Conservation (phyloP, 2,888 invertebrate species). For the Ferdinandea cuprea region DNA sequence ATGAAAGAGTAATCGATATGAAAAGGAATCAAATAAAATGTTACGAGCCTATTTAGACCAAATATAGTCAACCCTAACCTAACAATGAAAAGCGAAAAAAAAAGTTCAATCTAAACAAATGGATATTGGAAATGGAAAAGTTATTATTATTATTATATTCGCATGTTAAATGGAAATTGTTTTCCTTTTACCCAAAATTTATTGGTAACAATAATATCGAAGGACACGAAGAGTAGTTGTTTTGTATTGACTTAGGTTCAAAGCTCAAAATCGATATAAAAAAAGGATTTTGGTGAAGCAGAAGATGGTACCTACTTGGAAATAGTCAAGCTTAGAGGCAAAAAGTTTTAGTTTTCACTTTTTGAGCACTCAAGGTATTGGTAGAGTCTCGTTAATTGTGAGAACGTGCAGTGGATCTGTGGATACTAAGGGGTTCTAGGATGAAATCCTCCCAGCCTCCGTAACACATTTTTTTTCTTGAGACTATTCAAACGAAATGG, state of each 20-base stretch:
- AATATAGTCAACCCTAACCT: constrained; percentile 3
- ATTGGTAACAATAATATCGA: constrained; percentile 43
- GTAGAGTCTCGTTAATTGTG: too few relatives aligned
- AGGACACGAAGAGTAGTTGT: constrained; percentile 45
- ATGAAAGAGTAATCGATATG: background rate
- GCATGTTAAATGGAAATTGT: constrained; percentile 58
- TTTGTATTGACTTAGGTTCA: constrained; percentile 45
- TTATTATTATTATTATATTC: constrained; percentile 15
- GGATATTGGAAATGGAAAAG: constrained; percentile 30
- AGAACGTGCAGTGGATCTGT: too few relatives aligned
- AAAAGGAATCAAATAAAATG: too few relatives aligned
- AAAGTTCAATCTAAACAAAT: background rate
- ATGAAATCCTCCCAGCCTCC: too few relatives aligned
- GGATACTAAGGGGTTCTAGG: too few relatives aligned
- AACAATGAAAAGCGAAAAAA: background rate
- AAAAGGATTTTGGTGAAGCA: too few relatives aligned
- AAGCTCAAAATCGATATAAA: constrained; percentile 35
- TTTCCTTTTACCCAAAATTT: constrained; percentile 28
- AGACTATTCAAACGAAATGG: too few relatives aligned
- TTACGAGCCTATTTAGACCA: background rate
- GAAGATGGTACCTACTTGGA: background rate
- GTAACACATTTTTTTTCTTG: too few relatives aligned
- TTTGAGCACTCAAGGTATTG: too few relatives aligned
- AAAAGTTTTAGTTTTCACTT: too few relatives aligned
- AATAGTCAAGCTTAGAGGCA: too few relatives aligned